These are phyloP conservation scores for Cacatua alba DNA, from an alignment of 2,113 vertebrate species.

Conservation along the genomic window DNA sequence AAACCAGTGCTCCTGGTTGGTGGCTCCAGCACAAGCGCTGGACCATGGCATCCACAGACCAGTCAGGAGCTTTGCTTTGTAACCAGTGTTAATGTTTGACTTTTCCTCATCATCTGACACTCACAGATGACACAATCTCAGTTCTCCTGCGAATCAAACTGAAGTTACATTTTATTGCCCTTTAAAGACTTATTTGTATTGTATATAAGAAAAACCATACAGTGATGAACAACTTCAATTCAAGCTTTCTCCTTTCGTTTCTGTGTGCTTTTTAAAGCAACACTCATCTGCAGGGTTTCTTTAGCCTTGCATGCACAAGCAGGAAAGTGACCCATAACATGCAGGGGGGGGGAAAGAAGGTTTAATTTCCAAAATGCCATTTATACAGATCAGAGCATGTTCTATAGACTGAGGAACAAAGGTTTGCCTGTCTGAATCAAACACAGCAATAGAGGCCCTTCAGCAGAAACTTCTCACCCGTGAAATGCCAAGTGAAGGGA, in stretches of 20 bases:
- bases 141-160: neutral
- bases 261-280: neutral
- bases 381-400: slow-evolving; percentile 48
- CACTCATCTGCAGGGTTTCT: neutral
- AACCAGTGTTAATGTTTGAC: neutral
- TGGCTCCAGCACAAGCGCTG: neutral
- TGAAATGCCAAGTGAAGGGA: neutral
- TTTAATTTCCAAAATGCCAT: slow-evolving; percentile 13
- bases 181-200: neutral
- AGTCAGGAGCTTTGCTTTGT: neutral
- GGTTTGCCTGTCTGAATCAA: neutral
- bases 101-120: neutral
- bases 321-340: neutral
- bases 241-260: neutral
- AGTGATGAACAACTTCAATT: neutral
- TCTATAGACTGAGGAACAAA: slow-evolving; percentile 13
- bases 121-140: neutral
- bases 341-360: neutral
- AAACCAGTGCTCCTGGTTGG: neutral
- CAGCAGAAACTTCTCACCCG: neutral
- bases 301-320: neutral
- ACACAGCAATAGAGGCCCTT: neutral
- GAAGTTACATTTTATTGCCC: neutral
- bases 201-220: neutral
- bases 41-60: neutral